Percentiles rank a stretch among this genome's conserved stretches.
These are phyloP conservation scores for Drosophila burlai DNA, from an alignment of 1,140 invertebrate genomes.

Conservation along the genomic window DNA sequence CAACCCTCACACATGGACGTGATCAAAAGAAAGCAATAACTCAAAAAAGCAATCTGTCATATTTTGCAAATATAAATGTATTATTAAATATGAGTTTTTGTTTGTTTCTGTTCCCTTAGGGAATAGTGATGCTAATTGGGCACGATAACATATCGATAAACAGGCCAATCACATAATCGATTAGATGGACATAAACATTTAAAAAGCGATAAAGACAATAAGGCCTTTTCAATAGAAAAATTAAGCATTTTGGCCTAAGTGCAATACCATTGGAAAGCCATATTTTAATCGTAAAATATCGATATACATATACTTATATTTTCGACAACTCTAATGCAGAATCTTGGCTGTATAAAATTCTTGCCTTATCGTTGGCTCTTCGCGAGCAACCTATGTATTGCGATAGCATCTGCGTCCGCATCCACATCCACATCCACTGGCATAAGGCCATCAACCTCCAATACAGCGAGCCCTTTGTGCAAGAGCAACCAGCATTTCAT, in stretches of 20 bases:
- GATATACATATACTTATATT: neutral
- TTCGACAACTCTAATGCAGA: constrained; percentile 43
- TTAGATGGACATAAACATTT: neutral
- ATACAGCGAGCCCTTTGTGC: neutral
- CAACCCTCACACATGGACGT: neutral
- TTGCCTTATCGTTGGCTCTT: constrained; percentile 48
- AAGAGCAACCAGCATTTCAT: constrained; percentile 1
- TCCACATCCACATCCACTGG: neutral
- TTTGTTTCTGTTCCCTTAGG: neutral
- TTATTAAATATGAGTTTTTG: neutral
- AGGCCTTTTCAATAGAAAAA: neutral
- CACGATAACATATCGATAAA: neutral
- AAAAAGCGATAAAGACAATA: too few species aligned
- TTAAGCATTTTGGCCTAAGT: neutral
- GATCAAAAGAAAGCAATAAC: neutral
- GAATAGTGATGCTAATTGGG: neutral
- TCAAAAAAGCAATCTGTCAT: neutral
- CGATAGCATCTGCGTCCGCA: constrained; percentile 4
- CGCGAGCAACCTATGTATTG: constrained; percentile 26
- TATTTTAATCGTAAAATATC: neutral
- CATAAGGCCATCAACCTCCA: constrained; percentile 19
- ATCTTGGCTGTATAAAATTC: constrained; percentile 42
- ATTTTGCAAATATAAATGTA: neutral
- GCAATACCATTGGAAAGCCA: neutral
- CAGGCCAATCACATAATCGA: neutral